Percentiles rank a stretch among this genome's conserved stretches.
Conservation (phyloP, 2,797 vertebrate genomes). For the Artibeus jamaicensis region DNA sequence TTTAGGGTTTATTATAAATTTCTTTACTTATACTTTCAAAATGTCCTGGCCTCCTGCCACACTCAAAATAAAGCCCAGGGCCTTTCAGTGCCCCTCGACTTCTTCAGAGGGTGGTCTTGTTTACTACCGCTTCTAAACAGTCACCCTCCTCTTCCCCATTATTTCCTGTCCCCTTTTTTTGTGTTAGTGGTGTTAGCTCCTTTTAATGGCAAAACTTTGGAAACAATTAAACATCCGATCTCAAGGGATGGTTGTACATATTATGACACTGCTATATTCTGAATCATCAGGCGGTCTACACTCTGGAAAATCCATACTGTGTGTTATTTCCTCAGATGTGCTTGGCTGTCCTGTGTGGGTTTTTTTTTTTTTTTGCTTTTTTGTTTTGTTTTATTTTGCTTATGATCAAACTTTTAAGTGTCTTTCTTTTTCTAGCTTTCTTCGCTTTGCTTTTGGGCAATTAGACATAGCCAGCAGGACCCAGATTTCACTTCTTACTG, state of each 20-base stretch:
- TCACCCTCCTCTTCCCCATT: background rate
- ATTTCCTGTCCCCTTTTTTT: background rate
- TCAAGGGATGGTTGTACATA: background rate
- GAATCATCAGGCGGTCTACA: background rate
- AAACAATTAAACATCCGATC: background rate
- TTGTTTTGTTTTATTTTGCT: background rate
- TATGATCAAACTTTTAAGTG: background rate
- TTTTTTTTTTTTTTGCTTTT: too few species aligned
- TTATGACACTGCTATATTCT: background rate
- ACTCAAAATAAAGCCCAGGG: background rate
- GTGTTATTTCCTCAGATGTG: background rate
- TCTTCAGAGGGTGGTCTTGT: background rate
- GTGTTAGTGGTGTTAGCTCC: background rate
- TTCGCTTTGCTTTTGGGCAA: background rate
- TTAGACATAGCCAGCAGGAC: background rate
- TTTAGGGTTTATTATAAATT: background rate
- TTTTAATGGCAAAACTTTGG: background rate
- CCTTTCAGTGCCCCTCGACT: background rate
- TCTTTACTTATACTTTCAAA: constrained; percentile 9
- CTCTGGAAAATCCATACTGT: background rate
- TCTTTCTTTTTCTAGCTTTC: background rate
- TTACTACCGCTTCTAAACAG: background rate
- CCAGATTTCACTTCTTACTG: background rate
- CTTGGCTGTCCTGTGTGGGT: background rate
- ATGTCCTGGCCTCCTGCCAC: background rate